Conservation (phyloP, 2,888 invertebrate species). For the Seira musarum region DNA sequence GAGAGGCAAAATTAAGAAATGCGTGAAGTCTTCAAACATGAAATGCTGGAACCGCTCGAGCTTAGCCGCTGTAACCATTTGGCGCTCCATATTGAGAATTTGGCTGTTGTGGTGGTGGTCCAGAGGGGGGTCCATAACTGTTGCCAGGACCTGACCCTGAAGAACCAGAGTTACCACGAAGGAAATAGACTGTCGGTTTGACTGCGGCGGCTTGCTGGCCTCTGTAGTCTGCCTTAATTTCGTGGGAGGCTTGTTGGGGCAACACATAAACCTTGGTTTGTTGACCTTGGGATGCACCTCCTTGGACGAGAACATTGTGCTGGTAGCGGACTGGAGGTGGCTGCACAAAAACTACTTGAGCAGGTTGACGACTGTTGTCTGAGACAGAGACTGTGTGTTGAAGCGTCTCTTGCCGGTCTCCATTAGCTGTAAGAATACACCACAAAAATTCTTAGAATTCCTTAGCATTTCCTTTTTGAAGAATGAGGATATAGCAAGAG, state of each 20-base stretch:
- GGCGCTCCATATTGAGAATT: conserved; percentile 31
- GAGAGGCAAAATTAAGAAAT: no score
- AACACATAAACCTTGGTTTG: conserved; percentile 46
- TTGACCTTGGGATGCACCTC: conserved; percentile 29
- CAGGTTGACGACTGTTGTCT: conserved; percentile 12
- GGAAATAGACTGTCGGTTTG: conserved; percentile 44
- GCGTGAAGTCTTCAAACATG: no score
- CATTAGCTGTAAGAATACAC: no score
- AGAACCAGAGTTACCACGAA: conserved; percentile 25
- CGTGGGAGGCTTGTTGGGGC: conserved; percentile 37
- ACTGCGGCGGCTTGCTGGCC: conserved; percentile 27
- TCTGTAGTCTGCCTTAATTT: conserved; percentile 35
- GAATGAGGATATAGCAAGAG: no score
- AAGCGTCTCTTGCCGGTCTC: conserved; percentile 32
- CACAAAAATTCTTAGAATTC: no score
- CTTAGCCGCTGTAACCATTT: conserved; percentile 26
- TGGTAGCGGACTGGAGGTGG: conserved; percentile 43
- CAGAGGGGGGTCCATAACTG: conserved; percentile 9
- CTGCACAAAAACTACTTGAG: conserved; percentile 48
- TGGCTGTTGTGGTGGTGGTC: conserved; percentile 29
- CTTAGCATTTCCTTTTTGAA: no score
- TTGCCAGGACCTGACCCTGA: background rate
- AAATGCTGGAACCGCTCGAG: no score
- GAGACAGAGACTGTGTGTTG: conserved; percentile 43
- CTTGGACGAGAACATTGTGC: conserved; percentile 44